Conservation (phyloP, 2,797 vertebrate species). For the Dipus sagitta region DNA sequence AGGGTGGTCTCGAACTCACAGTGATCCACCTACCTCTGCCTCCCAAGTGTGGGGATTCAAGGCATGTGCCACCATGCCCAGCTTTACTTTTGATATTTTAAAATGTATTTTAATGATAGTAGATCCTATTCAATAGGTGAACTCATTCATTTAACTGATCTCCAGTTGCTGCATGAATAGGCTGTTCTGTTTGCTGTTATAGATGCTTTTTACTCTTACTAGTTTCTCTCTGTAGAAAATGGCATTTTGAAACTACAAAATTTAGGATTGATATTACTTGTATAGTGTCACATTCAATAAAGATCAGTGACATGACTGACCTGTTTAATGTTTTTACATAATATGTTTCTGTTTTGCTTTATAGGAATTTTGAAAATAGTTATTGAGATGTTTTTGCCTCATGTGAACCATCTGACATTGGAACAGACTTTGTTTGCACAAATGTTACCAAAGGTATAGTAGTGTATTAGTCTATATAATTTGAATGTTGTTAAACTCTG, state of each 20-base stretch:
- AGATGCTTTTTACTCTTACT: conserved; percentile 12
- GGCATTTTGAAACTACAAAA: conserved; percentile 33
- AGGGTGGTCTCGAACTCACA: too few relatives aligned
- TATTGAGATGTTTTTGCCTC: conserved; percentile 95
- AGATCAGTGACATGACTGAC: background rate
- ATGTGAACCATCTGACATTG: conserved; percentile 91
- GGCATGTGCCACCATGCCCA: too few relatives aligned
- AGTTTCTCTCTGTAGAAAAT: background rate
- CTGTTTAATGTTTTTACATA: conserved; percentile 45
- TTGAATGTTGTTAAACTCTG: conserved; percentile 22
- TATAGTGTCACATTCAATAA: conserved; percentile 22
- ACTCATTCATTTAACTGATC: background rate
- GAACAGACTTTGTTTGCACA: conserved; percentile 94
- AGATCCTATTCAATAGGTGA: conserved; percentile 6
- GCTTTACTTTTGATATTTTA: background rate
- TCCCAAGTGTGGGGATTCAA: too few relatives aligned
- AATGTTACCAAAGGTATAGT: conserved; percentile 94
- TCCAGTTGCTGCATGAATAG: background rate
- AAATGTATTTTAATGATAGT: conserved; percentile 26
- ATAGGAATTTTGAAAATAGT: conserved; percentile 94
- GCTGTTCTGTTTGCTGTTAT: background rate
- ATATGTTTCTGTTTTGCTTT: conserved; percentile 74
- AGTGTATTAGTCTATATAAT: background rate
- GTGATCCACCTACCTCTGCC: too few relatives aligned
- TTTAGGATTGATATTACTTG: conserved; percentile 34